These are phyloP conservation scores for Mormyrops boulengeri DNA, from an alignment of 2,797 vertebrate genomes.

Conservation along the genomic window DNA sequence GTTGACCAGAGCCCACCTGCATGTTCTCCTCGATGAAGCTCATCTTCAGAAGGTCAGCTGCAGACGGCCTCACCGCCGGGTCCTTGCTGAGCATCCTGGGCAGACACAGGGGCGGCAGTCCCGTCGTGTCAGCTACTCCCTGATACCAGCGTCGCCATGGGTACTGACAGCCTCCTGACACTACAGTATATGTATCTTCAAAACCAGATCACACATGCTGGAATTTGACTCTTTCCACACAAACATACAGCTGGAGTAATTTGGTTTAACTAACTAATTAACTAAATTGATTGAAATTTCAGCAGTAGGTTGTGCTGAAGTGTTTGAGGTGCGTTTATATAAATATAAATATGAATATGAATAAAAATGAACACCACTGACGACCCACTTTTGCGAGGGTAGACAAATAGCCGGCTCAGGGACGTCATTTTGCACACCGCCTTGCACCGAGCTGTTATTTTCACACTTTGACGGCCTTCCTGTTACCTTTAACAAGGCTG, in stretches of 20 bases:
- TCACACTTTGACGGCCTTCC: not conserved
- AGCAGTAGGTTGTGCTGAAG: not conserved
- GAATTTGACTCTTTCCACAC: not conserved
- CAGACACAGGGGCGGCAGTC: not conserved
- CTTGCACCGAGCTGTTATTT: not conserved
- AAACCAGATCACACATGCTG: not conserved
- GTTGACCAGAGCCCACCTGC: slow-evolving; percentile 27
- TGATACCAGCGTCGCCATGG: not conserved
- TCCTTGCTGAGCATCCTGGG: slow-evolving; percentile 41
- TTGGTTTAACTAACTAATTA: too few relatives aligned
- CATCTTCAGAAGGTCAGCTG: slow-evolving; percentile 35
- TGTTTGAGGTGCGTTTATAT: not conserved
- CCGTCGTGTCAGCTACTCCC: not conserved
- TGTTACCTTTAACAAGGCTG: not conserved
- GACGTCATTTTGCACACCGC: not conserved
- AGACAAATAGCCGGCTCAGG: not conserved
- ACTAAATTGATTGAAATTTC: not conserved
- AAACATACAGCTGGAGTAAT: not conserved
- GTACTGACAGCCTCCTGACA: not conserved
- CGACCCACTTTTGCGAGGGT: not conserved
- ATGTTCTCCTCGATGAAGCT: slow-evolving; percentile 29
- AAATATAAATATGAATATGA: not conserved
- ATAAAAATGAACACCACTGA: not conserved
- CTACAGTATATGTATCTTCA: not conserved
- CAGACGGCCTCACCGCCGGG: slow-evolving; percentile 31